Conservation (phyloP, 2,113 vertebrate genomes). For the Brienomyrus longianalis region DNA sequence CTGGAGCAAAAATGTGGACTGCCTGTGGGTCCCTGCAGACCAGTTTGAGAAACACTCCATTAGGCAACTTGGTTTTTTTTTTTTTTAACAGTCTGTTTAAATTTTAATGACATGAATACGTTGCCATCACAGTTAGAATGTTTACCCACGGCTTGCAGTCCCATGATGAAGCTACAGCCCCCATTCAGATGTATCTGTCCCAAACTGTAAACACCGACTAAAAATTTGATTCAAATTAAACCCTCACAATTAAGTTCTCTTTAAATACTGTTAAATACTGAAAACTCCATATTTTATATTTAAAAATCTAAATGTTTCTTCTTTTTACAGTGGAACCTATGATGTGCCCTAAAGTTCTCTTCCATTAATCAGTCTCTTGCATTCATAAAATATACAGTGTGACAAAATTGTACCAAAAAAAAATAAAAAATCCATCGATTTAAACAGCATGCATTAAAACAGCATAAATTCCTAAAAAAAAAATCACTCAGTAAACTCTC, state of each 20-base stretch:
- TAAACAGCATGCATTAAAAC: not conserved
- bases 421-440: not conserved
- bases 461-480: too few species aligned
- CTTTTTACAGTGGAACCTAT: not conserved
- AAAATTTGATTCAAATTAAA: not conserved
- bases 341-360: not conserved
- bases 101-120: not conserved
- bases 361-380: not conserved
- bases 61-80: not conserved
- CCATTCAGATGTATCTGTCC: not conserved
- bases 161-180: not conserved
- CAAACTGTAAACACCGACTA: not conserved
- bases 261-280: not conserved
- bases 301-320: not conserved
- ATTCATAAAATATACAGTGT: not conserved
- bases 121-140: not conserved
- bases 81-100: constrained; percentile 4
- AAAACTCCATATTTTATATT: not conserved
- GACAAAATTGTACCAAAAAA: not conserved
- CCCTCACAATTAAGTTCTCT: not conserved
- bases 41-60: not conserved
- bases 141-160: not conserved
- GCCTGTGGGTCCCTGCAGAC: too few species aligned
- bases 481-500: not conserved
- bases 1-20: not conserved